Evolutionary conservation across 37 sponge, comb jelly and placozoan species (phyloP).

Genomic region (Beroe ovata): DNA sequence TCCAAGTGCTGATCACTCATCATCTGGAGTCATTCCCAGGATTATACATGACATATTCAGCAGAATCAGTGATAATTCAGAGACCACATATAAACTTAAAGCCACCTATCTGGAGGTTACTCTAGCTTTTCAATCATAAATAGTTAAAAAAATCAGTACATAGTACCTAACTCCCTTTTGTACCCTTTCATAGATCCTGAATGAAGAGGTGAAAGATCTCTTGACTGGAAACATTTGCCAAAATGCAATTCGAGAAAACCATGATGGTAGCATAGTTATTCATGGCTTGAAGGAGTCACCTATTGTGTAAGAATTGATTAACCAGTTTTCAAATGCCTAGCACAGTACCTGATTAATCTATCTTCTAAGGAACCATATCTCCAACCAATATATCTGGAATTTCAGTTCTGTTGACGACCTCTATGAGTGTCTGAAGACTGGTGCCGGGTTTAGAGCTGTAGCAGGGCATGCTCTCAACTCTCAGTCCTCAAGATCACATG

Average conservation of each 20-base stretch:
- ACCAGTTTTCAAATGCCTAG: not conserved
- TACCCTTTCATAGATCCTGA: slow-evolving; percentile 36
- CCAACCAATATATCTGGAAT: not conserved
- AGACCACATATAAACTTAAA: not conserved
- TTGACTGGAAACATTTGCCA: slow-evolving; percentile 39
- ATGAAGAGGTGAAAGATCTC: slow-evolving; percentile 55
- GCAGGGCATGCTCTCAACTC: slow-evolving; percentile 63
- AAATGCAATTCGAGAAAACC: slow-evolving; percentile 43
- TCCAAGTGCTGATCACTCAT: not conserved
- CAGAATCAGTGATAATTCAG: slow-evolving; percentile 14
- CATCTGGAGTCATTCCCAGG: slow-evolving; percentile 44
- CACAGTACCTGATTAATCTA: not conserved
- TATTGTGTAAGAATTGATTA: not conserved
- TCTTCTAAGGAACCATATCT: not conserved
- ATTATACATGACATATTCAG: slow-evolving; percentile 44
- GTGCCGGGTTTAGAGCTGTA: slow-evolving; percentile 30
- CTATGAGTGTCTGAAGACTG: not conserved
- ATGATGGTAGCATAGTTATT: slow-evolving; percentile 57
- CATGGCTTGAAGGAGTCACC: slow-evolving; percentile 50
- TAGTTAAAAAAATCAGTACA: too few species aligned
- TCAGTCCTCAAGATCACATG: slow-evolving; percentile 57
- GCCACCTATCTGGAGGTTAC: slow-evolving; percentile 56
- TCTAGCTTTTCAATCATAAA: too few species aligned
- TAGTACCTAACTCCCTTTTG: too few species aligned
- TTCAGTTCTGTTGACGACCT: slow-evolving; percentile 26